These are phyloP conservation scores for Drosophila trapezifrons DNA, from an alignment of 1,140 invertebrate genomes.

Conservation along the genomic window DNA sequence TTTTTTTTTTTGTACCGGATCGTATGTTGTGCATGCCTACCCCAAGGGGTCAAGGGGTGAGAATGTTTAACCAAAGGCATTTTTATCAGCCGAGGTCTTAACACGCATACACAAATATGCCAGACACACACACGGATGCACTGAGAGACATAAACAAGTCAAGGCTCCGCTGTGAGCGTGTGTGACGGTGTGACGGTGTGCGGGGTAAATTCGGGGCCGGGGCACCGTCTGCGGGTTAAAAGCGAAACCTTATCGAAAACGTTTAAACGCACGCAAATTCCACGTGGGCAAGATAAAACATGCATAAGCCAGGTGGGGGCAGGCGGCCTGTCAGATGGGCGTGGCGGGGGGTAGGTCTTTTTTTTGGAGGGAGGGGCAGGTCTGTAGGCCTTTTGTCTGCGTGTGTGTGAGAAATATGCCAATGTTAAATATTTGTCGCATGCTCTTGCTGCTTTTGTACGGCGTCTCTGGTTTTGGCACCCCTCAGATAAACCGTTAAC, in stretches of 20 bases:
- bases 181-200: constrained; percentile 1
- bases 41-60: constrained; percentile 60
- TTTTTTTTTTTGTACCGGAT: constrained; percentile 10
- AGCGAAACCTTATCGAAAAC: constrained; percentile 81
- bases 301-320: constrained; percentile 67
- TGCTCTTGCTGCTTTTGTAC: constrained; percentile 57
- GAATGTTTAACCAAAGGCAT: constrained; percentile 74
- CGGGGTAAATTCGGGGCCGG: constrained; percentile 17
- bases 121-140: constrained; percentile 33
- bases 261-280: constrained; percentile 82
- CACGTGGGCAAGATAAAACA: constrained; percentile 81
- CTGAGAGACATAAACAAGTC: constrained; percentile 52
- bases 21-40: constrained; percentile 40
- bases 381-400: constrained; percentile 23
- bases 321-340: constrained; percentile 27
- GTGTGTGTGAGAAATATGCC: constrained; percentile 77
- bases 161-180: constrained; percentile 13
- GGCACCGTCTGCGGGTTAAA: constrained; percentile 72
- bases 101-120: constrained; percentile 78
- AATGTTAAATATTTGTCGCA: constrained; percentile 81
- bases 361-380: constrained; percentile 24
- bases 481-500: constrained; percentile 79
- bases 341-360: constrained; percentile 34
- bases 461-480: constrained; percentile 62
- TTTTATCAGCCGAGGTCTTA: constrained; percentile 81